Evolutionary conservation across 2,797 vertebrate species (phyloP).

Genomic region (Brachyalestes nurse): DNA sequence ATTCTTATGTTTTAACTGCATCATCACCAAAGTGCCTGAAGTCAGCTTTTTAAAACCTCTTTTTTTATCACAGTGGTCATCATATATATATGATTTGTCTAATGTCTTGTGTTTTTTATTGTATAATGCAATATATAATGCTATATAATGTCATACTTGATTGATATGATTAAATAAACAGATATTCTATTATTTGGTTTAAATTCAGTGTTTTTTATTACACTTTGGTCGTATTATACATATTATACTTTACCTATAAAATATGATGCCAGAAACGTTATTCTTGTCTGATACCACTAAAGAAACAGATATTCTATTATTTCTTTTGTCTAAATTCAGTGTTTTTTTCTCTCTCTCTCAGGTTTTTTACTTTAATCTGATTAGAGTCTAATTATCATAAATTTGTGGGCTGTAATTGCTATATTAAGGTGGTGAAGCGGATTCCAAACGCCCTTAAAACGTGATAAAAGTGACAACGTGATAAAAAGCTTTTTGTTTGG

Average conservation of each 20-base stretch:
- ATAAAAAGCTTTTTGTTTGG: not conserved
- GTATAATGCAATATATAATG: too few relatives aligned
- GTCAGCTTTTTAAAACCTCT: too few relatives aligned
- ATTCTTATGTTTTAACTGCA: not conserved
- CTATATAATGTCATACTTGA: too few relatives aligned
- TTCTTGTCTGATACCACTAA: not conserved
- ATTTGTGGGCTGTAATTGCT: constrained; percentile 15
- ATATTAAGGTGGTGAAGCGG: not conserved
- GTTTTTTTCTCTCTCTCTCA: not conserved
- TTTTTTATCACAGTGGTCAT: too few relatives aligned
- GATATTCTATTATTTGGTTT: too few relatives aligned
- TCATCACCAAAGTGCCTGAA: not conserved
- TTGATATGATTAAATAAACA: too few relatives aligned
- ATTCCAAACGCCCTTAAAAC: not conserved
- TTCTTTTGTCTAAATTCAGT: not conserved
- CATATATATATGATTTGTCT: too few relatives aligned
- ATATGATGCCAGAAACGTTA: too few relatives aligned
- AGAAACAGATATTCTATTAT: not conserved
- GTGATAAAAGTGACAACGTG: not conserved
- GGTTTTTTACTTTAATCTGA: not conserved
- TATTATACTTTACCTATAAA: too few relatives aligned
- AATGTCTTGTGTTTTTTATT: too few relatives aligned
- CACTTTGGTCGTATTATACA: too few relatives aligned
- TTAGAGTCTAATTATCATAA: constrained; percentile 6
- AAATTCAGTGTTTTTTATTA: too few relatives aligned